A percentile compares a stretch with the other conserved stretches of the same genome.
These are phyloP conservation scores for Corydoras sp. DNA, from an alignment of 2,113 vertebrate species.

Conservation along the genomic window DNA sequence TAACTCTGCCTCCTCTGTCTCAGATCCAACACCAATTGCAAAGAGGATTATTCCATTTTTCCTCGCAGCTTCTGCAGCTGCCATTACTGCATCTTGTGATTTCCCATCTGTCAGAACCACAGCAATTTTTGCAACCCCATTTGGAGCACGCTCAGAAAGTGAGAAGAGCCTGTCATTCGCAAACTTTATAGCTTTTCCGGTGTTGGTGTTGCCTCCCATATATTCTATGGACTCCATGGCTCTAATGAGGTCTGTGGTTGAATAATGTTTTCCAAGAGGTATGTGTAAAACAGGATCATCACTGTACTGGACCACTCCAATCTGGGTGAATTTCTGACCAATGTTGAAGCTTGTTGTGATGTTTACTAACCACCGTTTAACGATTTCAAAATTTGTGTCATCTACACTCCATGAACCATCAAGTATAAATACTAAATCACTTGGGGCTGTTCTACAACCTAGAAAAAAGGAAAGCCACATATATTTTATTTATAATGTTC, in stretches of 20 bases:
- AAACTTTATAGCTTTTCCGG: slow-evolving; percentile 89
- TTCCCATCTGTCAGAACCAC: slow-evolving; percentile 94
- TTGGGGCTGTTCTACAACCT: slow-evolving; percentile 91
- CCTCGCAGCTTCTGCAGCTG: slow-evolving; percentile 82
- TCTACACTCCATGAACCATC: slow-evolving; percentile 95
- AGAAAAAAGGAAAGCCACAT: slow-evolving; percentile 41
- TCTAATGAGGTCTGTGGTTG: slow-evolving; percentile 70
- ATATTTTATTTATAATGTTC: no score
- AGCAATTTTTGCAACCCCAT: slow-evolving; percentile 82
- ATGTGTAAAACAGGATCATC: slow-evolving; percentile 88
- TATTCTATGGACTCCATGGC: slow-evolving; percentile 86
- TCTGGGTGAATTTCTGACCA: slow-evolving; percentile 90
- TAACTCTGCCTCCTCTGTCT: slow-evolving; percentile 82
- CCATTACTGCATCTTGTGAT: slow-evolving; percentile 89
- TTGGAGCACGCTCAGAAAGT: slow-evolving; percentile 78
- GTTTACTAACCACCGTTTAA: slow-evolving; percentile 93
- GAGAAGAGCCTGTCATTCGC: slow-evolving; percentile 85
- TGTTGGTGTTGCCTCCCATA: slow-evolving; percentile 90
- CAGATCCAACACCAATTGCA: slow-evolving; percentile 89
- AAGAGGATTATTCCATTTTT: slow-evolving; percentile 88
- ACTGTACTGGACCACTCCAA: slow-evolving; percentile 94
- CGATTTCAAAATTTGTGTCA: slow-evolving; percentile 92
- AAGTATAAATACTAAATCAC: slow-evolving; percentile 93
- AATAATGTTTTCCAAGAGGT: slow-evolving; percentile 76
- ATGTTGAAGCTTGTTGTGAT: slow-evolving; percentile 92